Conservation (phyloP, 64 coral and sea anemone species). For the Stichodactyla mertensii region DNA sequence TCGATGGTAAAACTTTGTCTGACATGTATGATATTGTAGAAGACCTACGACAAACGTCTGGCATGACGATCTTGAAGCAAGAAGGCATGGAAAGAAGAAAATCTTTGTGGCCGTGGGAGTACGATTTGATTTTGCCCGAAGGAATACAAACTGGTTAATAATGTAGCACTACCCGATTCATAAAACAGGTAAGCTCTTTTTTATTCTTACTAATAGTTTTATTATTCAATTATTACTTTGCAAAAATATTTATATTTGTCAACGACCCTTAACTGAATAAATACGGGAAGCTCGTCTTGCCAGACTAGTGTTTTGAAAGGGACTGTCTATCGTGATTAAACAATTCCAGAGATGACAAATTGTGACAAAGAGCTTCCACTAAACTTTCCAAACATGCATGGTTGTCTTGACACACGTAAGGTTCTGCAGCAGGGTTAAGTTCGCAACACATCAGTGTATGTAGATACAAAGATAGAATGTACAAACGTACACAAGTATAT, state of each 20-base stretch:
- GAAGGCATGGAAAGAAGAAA: conserved; percentile 69
- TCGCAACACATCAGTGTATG: background rate
- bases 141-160: background rate
- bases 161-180: background rate
- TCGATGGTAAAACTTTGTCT: conserved; percentile 82
- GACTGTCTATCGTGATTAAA: background rate
- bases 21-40: conserved; percentile 92
- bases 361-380: background rate
- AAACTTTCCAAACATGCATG: background rate
- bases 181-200: background rate
- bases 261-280: background rate
- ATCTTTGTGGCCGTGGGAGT: conserved; percentile 94
- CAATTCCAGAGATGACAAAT: background rate
- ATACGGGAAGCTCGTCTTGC: background rate
- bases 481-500: too few species aligned
- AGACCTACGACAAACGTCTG: conserved; percentile 59
- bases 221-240: background rate
- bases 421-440: background rate
- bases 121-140: conserved; percentile 58
- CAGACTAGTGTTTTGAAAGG: background rate
- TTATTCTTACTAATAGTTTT: background rate
- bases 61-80: conserved; percentile 51
- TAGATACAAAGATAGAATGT: too few species aligned
- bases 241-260: conserved; percentile 10
- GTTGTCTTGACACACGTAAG: background rate